Evolutionary conservation across 1,140 invertebrate species (phyloP).

Genomic region (Camponotus vicinus): DNA sequence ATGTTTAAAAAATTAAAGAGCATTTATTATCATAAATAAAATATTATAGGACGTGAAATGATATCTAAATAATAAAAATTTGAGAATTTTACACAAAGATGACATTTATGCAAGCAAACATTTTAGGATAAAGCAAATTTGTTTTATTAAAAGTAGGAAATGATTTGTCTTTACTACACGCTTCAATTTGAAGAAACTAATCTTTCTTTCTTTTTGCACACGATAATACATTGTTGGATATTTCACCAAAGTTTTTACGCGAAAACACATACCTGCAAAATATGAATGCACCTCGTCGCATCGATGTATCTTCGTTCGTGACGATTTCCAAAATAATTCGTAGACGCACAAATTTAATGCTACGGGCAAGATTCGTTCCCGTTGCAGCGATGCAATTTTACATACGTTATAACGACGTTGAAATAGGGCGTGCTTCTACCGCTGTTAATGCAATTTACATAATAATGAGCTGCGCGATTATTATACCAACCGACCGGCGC

Average conservation of each 20-base stretch:
- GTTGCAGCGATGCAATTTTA: not conserved
- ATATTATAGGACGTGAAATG: not conserved
- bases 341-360: not conserved
- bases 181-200: not conserved
- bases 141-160: not conserved
- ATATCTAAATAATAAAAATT: not conserved
- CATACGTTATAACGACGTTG: not conserved
- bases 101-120: not conserved
- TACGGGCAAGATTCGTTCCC: not conserved
- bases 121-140: not conserved
- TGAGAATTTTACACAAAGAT: not conserved
- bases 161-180: not conserved
- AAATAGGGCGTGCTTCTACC: slow-evolving; percentile 71
- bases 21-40: not conserved
- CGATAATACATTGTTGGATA: not conserved
- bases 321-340: not conserved
- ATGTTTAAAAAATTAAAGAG: not conserved
- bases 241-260: not conserved
- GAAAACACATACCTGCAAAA: not conserved
- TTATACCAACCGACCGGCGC: slow-evolving; percentile 65
- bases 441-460: slow-evolving; percentile 73
- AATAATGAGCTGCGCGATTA: slow-evolving; percentile 76
- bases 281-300: not conserved
- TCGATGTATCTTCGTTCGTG: not conserved
- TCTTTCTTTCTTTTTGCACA: not conserved